phyloP scores from a whole-genome alignment of 30 jellyfish, hydroid and myxozoan species.

The Cassiopea andromeda region DNA sequence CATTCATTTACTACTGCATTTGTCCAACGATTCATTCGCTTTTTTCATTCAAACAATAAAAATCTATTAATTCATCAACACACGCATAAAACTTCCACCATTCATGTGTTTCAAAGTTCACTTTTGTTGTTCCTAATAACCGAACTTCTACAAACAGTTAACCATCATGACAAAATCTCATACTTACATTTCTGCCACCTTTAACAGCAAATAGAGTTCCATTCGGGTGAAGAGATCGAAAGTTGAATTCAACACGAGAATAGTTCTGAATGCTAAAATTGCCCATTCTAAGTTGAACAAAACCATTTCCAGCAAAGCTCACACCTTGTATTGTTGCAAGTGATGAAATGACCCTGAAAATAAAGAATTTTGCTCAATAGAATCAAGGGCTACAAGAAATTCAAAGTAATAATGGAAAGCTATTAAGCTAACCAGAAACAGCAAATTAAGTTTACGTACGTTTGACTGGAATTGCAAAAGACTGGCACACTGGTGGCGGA shows the following conservation, averaged over 20 bases:
- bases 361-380: too few relatives aligned
- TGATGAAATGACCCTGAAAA: neutral
- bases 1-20: neutral
- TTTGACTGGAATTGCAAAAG: constrained; percentile 58
- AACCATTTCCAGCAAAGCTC: constrained; percentile 79
- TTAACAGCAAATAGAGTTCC: constrained; percentile 76
- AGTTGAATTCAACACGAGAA: constrained; percentile 65
- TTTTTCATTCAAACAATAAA: too few relatives aligned
- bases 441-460: constrained; percentile 23
- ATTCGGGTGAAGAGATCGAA: constrained; percentile 71
- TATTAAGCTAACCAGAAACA: neutral
- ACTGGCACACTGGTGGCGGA: constrained; percentile 40
- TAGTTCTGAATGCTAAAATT: constrained; percentile 69
- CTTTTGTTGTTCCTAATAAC: too few relatives aligned
- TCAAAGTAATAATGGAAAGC: too few relatives aligned
- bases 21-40: neutral
- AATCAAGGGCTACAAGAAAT: too few relatives aligned
- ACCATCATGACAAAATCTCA: neutral
- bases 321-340: constrained; percentile 56
- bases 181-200: constrained; percentile 46
- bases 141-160: too few relatives aligned
- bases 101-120: too few relatives aligned
- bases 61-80: too few relatives aligned
- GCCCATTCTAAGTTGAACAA: constrained; percentile 53
- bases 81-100: too few relatives aligned